These are phyloP conservation scores for Meganola albula DNA, from an alignment of 2,888 invertebrate genomes.

Conservation along the genomic window DNA sequence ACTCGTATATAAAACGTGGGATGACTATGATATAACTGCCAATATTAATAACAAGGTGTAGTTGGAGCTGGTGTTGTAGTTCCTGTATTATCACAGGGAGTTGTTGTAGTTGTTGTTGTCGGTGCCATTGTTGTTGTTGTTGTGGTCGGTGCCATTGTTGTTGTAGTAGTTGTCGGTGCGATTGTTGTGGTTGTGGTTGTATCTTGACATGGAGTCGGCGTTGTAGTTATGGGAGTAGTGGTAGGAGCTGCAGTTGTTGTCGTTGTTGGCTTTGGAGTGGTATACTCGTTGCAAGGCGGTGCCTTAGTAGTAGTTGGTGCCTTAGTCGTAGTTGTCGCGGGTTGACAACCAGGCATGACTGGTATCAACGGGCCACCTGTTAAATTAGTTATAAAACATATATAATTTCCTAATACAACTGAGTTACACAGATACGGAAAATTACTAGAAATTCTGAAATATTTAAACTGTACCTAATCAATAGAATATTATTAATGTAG, in stretches of 20 bases:
- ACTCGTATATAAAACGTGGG: no score
- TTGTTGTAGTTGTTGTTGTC: not conserved
- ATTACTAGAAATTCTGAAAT: no score
- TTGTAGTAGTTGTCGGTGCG: not conserved
- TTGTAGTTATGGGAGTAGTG: not conserved
- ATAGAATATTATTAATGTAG: no score
- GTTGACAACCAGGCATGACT: no score
- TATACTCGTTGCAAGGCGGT: no score
- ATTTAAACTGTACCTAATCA: no score
- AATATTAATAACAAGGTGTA: no score
- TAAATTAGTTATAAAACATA: no score
- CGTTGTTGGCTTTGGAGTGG: not conserved
- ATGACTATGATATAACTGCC: no score
- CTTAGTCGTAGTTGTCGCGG: not conserved
- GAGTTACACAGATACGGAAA: no score
- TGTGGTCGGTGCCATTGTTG: not conserved
- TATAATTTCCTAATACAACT: not conserved
- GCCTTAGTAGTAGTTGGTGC: not conserved
- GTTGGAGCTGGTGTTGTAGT: slow-evolving; percentile 1
- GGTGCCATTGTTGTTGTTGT: not conserved
- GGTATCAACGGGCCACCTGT: no score
- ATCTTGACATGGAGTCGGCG: not conserved
- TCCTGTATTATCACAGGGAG: no score
- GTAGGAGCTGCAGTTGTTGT: not conserved
- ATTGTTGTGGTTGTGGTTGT: not conserved